Evolutionary conservation across 2,797 vertebrate genomes (phyloP).

Genomic region (Molothrus ater): DNA sequence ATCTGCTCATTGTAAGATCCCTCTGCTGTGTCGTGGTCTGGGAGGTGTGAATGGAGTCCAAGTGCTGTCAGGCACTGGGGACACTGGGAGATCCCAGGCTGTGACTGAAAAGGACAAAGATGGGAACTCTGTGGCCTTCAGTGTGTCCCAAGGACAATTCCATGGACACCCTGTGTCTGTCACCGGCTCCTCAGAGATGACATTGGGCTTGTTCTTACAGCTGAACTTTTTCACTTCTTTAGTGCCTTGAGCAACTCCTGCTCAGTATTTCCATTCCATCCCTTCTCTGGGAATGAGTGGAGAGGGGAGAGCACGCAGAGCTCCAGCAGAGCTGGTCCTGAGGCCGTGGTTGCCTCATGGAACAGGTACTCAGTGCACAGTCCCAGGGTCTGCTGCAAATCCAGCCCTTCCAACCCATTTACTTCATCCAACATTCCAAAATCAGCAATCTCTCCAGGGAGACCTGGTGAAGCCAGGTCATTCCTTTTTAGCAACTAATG

Average conservation of each 20-base stretch:
- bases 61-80: background rate
- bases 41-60: background rate
- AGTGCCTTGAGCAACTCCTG: background rate
- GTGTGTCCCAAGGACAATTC: background rate
- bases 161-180: rapidly evolving
- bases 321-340: background rate
- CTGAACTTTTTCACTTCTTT: background rate
- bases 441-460: background rate
- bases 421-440: background rate
- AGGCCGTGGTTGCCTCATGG: background rate
- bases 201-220: background rate
- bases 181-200: rapidly evolving
- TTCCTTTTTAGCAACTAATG: background rate
- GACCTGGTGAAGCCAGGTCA: background rate
- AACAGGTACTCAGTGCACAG: background rate
- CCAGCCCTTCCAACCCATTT: background rate
- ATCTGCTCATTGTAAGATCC: rapidly evolving
- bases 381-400: background rate
- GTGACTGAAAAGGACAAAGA: background rate
- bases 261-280: background rate
- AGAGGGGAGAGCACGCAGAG: rapidly evolving
- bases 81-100: background rate
- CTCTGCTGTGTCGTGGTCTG: rapidly evolving
- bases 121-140: background rate
- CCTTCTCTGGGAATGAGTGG: rapidly evolving